Evolutionary conservation across 2,797 vertebrate species (phyloP), one percentile per base, ranked within the genome.

Genomic region (Cryptoblepharus egeriae): DNA sequence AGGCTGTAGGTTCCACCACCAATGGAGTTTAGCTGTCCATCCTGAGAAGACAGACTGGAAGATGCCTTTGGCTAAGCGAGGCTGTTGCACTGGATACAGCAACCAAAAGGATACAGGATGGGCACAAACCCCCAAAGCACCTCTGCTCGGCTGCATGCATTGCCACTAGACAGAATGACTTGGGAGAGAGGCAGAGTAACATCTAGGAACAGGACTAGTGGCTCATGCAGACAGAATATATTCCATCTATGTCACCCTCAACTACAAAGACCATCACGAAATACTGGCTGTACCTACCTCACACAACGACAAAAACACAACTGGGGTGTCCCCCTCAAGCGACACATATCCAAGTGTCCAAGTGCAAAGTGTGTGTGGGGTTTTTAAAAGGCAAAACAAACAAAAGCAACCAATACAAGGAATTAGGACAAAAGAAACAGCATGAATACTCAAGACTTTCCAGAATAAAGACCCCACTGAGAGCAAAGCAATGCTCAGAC

Each of bases 181-280:
- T 20, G 49, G 45, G 42, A 49, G 61, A 58, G 7, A 32, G 63
- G 63, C 18, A 55, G 57, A 49, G 8, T 35, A 35, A 30, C 52
- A 42, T 35, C 1, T 12, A 24, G 18, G 49, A 67, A 39, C 55
- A 84, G 16, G 32, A 11, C 32, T 49, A 45, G 18, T 10, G 30
- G 39, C 70, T 79, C 63, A 74, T 75, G 39, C 71, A 49, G 52
- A 84, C 9, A 55, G 37, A 72, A 55, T 26, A 67, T 20, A 79
- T 55, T 79, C 18, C 26, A 68, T 30, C n/a, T 61, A 74, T 58
- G 30, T 74, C 76, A 79, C 52, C 52, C 61, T 52, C 42, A 35
- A 70, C 68, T 75, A 74, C 32, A 37, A 84, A 79, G 30, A 79
- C 61, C 13, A 52, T 35, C 32, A 77, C 57, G 58, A 79, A 61